phyloP scores from a whole-genome alignment of 2,797 vertebrate genomes.

The Argya squamiceps region DNA sequence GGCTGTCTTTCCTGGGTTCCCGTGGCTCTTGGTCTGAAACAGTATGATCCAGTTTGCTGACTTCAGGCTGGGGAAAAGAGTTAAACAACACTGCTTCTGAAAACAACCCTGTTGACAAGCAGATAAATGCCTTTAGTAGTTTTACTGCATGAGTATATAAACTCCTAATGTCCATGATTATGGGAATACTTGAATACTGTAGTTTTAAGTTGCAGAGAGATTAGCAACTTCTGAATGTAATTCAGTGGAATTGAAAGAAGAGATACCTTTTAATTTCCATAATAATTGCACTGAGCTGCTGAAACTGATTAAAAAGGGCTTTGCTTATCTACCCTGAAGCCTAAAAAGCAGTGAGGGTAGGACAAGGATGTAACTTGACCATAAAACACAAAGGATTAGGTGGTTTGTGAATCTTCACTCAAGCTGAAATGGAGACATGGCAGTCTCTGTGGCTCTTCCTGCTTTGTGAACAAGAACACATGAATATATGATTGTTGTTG shows the following conservation, averaged over 20 bases:
- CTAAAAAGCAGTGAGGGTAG: background rate
- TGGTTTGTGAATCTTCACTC: background rate
- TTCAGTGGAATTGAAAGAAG: background rate
- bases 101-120: background rate
- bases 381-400: background rate
- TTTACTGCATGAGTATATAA: background rate
- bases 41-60: background rate
- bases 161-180: background rate
- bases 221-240: background rate
- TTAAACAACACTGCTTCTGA: background rate
- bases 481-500: background rate
- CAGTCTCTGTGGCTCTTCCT: background rate
- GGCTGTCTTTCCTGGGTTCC: background rate
- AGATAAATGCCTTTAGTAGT: background rate
- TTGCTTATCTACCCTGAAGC: background rate
- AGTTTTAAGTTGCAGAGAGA: background rate
- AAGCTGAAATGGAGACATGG: background rate
- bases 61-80: background rate
- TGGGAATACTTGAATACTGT: background rate
- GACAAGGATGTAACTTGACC: background rate
- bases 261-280: background rate
- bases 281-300: conserved; percentile 4
- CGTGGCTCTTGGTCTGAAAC: background rate
- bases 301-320: background rate
- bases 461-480: background rate